phyloP scores from a whole-genome alignment of 2,888 invertebrate species.

The Gonocerus acuteangulatus region DNA sequence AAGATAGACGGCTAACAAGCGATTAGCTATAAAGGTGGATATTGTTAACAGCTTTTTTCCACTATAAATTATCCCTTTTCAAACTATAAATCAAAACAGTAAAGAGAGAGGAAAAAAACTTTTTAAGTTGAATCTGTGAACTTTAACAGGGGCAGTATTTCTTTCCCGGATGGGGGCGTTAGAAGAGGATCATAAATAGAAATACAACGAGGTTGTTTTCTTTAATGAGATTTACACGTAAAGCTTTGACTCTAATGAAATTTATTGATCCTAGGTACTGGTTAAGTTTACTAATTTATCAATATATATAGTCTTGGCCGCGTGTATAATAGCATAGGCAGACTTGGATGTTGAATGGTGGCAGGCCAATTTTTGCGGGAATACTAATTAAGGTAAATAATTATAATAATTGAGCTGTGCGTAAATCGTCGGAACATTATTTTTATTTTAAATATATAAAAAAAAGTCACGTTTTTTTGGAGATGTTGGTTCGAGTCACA shows the following conservation, averaged over 20 bases:
- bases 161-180: background rate
- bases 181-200: conserved; percentile 10
- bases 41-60: conserved; percentile 9
- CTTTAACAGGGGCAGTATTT: conserved; percentile 18
- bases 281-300: too few species aligned
- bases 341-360: too few species aligned
- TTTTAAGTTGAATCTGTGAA: conserved; percentile 13
- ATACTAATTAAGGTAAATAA: too few species aligned
- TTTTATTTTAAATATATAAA: too few species aligned
- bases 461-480: too few species aligned
- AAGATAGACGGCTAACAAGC: conserved; percentile 15
- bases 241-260: conserved; percentile 7
- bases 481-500: too few species aligned
- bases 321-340: too few species aligned
- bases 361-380: too few species aligned
- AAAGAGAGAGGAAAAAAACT: conserved; percentile 4
- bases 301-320: too few species aligned
- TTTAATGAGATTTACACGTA: conserved; percentile 20
- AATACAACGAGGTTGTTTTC: conserved; percentile 15
- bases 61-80: conserved; percentile 15
- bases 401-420: too few species aligned
- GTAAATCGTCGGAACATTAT: too few species aligned
- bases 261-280: conserved; percentile 15
- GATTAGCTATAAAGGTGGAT: background rate
- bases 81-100: conserved; percentile 9